Base-by-base conservation (phyloP, 2,113 vertebrate species). In the Stegostoma tigrinum region DNA sequence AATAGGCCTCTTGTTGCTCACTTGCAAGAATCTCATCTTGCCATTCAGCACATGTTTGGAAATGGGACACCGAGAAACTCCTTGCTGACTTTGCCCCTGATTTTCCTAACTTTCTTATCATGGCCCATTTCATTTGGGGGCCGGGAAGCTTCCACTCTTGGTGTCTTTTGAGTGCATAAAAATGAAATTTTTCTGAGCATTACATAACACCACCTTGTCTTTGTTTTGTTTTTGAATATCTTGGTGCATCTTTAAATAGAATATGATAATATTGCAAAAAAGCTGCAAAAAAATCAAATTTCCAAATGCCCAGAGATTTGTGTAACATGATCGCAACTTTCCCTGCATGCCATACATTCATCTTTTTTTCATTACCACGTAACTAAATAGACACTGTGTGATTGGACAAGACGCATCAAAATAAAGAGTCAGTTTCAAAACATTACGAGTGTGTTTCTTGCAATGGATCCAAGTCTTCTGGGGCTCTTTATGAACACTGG, bases 381-480 rank as follows among this genome's bases (percentile, higher is more conserved):
- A 95, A 95, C 94, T 38, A 70, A 95, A 75, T 95, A 70, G 94
- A 95, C 24, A 48, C 66, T 67, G 66, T 94, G 93, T n/a, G 66
- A 42, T 66, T 94, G 67, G 52, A 52, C 52, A 42, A 72, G 67
- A 75, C 0, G 94, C 68, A 93, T 38, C 61, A 93, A 93, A 93
- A 66, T 66, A 93, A 93, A 93, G 67, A 72, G 52, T 75, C 94
- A 52, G 45, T 72, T 72, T 72, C 94, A 95, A 72, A 45, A 95
- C 27, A 48, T 95, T 95, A 23, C n/a, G 70, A 45, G 91, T 45
- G 38, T 55, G 10, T 95, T 48, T 95, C 68, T 2, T 17, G 67
- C 66, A 72, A 70, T 23, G 38, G 23, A 45, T 70, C 38, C n/a
- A 4, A 21, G 38, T 17, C 66, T 61, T 94, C 27, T 27, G 61